A percentile compares a stretch with the other conserved stretches of the same genome.
Evolutionary conservation across 2,888 invertebrate genomes (phyloP).

Genomic region (Sipunculus nudus): DNA sequence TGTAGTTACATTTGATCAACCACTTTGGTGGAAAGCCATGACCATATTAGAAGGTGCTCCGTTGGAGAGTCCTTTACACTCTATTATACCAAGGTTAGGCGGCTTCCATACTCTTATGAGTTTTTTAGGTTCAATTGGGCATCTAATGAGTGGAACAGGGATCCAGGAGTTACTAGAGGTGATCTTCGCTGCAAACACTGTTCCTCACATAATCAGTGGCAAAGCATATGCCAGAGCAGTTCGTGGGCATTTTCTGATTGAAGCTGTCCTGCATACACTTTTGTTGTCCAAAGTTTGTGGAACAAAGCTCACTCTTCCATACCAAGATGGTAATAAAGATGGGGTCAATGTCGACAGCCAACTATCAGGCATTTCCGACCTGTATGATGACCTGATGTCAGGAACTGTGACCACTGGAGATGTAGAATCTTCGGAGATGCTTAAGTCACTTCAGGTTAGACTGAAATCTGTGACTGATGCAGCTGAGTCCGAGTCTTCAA

Average conservation of each 20-base stretch:
- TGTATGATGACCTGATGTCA: too few species aligned
- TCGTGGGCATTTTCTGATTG: constrained; percentile 42
- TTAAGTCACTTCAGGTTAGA: too few species aligned
- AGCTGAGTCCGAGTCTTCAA: constrained; percentile 5
- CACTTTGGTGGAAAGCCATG: constrained; percentile 37
- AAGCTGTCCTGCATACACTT: constrained; percentile 20
- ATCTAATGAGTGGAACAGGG: constrained; percentile 40
- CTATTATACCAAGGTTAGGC: constrained; percentile 31
- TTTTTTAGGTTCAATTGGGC: constrained; percentile 45
- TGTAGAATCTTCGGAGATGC: too few species aligned
- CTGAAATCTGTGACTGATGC: background rate
- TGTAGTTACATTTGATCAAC: constrained; percentile 41
- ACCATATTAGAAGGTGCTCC: constrained; percentile 21
- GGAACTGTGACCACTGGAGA: too few species aligned
- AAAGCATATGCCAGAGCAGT: constrained; percentile 41
- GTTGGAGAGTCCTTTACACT: constrained; percentile 15
- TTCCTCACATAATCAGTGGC: constrained; percentile 45
- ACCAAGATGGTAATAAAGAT: background rate
- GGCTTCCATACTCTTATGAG: constrained; percentile 44
- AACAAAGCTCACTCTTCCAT: background rate
- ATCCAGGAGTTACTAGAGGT: constrained; percentile 41
- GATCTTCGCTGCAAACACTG: constrained; percentile 43
- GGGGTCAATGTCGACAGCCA: too few species aligned
- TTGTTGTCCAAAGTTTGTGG: background rate
- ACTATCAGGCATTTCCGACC: too few species aligned